Evolutionary conservation across 2,113 vertebrate genomes (phyloP), one percentile per base, ranked within the genome.

Genomic region (Myiozetetes cayanensis): DNA sequence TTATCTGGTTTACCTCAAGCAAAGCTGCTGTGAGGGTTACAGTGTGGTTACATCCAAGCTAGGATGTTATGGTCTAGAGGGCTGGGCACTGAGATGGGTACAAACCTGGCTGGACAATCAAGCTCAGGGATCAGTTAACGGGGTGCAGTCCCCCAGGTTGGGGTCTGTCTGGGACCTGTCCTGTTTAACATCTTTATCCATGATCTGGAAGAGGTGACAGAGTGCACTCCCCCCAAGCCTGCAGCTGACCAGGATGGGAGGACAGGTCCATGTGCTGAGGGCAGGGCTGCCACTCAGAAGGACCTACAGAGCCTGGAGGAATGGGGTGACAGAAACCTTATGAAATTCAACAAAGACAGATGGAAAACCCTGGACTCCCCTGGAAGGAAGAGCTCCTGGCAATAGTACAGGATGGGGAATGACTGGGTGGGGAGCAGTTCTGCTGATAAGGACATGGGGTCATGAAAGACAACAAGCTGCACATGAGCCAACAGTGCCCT

Each of bases 331-430:
- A 58, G 37, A 71, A 71, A 52, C 27, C 24, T 25, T 37, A 37
- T 11, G 9, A 37, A 61, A 61, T 18, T 61, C 58, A 61, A 25
- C 58, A 61, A 37, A 44, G 20, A 52, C 37, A 33, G 11, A 18
- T 17, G 8, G 33, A 50, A 81, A 85, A 37, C 25, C 49, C 33
- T 0, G 3, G 35, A 22, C 4, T 0, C 0, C 37, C 37, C 37
- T 30, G 65, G 28, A 59, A 72, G 31, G 58, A 72, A 82, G n/a
- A 81, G 71, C 4, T 11, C 12, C 22, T 53, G 70, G 21, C 61
- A 89, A 39, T 0, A 4, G 58, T 19, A 75, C 21, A 41, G 30
- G 46, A 6, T 72, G 63, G 30, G 39, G 39, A 85, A 63, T 16
- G 39, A 81, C 44, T 33, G n/a, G 22, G 8, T 71, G 30, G 30